Percentiles rank a stretch among this genome's conserved stretches.
Evolutionary conservation across 2,797 vertebrate species (phyloP).

Genomic region (Scomberomorus guttatus): DNA sequence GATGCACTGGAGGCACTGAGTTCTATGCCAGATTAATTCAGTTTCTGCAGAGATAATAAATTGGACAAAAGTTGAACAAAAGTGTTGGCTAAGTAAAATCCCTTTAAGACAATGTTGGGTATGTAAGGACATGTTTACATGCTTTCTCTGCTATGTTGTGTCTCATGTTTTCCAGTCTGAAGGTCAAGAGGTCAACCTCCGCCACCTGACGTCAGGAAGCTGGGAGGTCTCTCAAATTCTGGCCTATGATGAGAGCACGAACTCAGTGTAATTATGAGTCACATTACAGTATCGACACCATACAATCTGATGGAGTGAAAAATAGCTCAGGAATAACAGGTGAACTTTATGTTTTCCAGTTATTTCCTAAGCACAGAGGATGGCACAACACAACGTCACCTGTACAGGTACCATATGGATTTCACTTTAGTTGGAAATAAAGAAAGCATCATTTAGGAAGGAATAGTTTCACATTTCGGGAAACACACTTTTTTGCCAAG

Average conservation of each 20-base stretch:
- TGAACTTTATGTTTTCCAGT: slow-evolving; percentile 56
- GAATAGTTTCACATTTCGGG: background rate
- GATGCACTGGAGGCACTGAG: slow-evolving; percentile 9
- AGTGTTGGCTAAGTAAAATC: background rate
- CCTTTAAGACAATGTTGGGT: background rate
- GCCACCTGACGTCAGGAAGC: slow-evolving; percentile 83
- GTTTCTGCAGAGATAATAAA: slow-evolving; percentile 30
- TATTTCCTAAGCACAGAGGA: slow-evolving; percentile 84
- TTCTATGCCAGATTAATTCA: slow-evolving; percentile 21
- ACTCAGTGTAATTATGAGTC: slow-evolving; percentile 71
- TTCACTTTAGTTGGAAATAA: background rate
- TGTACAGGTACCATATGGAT: slow-evolving; percentile 77
- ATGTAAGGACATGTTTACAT: slow-evolving; percentile 16
- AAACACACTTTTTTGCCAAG: background rate
- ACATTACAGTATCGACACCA: background rate
- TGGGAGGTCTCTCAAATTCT: slow-evolving; percentile 84
- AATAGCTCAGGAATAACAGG: background rate
- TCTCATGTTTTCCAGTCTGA: slow-evolving; percentile 51
- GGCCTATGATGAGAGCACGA: slow-evolving; percentile 72
- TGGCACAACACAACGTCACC: slow-evolving; percentile 71
- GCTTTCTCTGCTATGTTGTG: background rate
- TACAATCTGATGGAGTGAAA: background rate
- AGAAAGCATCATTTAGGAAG: background rate
- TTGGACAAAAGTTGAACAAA: slow-evolving; percentile 15
- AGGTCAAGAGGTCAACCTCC: slow-evolving; percentile 70